Conservation (phyloP, 2,888 invertebrate genomes). For the Euphydryas editha region DNA sequence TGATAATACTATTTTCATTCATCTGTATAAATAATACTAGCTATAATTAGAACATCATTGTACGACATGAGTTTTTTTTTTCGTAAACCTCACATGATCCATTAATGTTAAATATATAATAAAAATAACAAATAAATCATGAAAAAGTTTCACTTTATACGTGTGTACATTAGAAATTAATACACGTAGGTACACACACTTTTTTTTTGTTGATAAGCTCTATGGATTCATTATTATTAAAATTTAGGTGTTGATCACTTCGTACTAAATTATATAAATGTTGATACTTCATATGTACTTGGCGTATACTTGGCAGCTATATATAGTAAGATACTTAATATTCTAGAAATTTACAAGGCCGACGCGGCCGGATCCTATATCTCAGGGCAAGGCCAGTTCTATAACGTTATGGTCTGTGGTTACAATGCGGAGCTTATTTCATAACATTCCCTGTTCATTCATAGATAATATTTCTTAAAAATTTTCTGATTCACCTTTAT, state of each 20-base stretch:
- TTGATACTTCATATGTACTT: background rate
- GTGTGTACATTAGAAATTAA: no score
- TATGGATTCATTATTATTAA: no score
- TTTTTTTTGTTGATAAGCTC: no score
- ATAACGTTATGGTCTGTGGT: conserved; percentile 11
- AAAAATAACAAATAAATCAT: no score
- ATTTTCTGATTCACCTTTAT: background rate
- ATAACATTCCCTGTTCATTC: background rate
- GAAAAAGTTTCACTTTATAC: no score
- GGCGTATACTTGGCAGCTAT: background rate
- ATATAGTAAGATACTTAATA: background rate
- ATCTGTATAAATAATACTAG: no score
- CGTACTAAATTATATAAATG: background rate
- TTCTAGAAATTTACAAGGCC: conserved; percentile 14
- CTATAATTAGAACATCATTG: no score
- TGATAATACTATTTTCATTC: no score
- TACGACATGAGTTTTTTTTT: no score
- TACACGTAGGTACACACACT: no score
- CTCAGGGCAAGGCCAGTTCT: conserved; percentile 14
- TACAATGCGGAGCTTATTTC: background rate
- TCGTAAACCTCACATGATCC: no score
- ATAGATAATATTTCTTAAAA: background rate
- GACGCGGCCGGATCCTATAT: conserved; percentile 18
- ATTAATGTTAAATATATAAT: no score
- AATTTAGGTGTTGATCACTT: background rate